A percentile compares a stretch with the other conserved stretches of the same genome.
These are phyloP conservation scores for Ryuthela nishihirai DNA, from an alignment of 2,888 invertebrate genomes.

Conservation along the genomic window DNA sequence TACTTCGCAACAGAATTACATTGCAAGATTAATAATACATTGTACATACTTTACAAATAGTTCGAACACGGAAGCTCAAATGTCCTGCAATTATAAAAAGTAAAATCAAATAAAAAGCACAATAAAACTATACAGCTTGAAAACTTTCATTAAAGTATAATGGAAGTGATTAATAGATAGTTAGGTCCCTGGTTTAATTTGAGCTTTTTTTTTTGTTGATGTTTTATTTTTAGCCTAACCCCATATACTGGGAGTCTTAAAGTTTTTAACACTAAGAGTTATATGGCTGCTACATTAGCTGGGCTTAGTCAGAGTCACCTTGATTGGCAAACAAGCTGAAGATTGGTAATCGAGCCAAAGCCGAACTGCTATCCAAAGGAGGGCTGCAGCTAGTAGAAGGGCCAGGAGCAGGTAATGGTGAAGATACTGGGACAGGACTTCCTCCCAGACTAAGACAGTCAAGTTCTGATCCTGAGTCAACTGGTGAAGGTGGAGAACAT, in stretches of 20 bases:
- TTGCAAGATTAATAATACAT: too few species aligned
- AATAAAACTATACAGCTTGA: too few species aligned
- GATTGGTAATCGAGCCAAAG: slow-evolving; percentile 1
- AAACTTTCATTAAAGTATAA: slow-evolving; percentile 7
- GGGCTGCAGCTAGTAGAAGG: slow-evolving; percentile 1
- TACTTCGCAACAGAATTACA: too few species aligned
- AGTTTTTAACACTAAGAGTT: too few species aligned
- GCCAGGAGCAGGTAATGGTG: too few species aligned
- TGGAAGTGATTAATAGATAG: background rate
- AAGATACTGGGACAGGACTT: background rate
- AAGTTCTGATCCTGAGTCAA: slow-evolving; percentile 3
- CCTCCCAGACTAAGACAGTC: slow-evolving; percentile 2
- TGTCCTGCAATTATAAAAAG: slow-evolving; percentile 11
- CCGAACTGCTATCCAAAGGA: background rate
- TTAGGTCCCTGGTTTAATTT: too few species aligned
- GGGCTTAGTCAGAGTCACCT: too few species aligned
- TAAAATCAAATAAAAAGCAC: slow-evolving; percentile 4
- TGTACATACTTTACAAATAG: background rate
- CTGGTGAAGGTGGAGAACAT: slow-evolving; percentile 4
- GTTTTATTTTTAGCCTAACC: too few species aligned
- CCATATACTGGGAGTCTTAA: too few species aligned
- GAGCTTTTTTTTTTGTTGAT: too few species aligned
- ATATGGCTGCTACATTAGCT: too few species aligned
- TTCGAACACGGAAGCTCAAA: background rate
- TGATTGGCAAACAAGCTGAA: slow-evolving; percentile 4